A percentile compares a stretch with the other conserved stretches of the same genome.
Conservation (phyloP, 23 tunicate species). For the Phallusia fumigata region DNA sequence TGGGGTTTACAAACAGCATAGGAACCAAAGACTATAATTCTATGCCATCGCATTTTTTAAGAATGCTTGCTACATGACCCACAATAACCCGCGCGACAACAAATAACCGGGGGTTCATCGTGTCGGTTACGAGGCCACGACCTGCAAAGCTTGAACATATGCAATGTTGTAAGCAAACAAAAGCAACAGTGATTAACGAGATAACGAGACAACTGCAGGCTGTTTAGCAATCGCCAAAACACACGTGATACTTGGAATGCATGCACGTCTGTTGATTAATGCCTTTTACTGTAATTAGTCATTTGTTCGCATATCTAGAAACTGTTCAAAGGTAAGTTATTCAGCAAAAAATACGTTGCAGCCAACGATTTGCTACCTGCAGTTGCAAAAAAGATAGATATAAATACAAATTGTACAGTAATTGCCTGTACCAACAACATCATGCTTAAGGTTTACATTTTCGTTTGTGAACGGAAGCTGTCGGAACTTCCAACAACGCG, state of each 20-base stretch:
- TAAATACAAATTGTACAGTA: too few relatives aligned
- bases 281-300: too few relatives aligned
- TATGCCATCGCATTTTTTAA: too few relatives aligned
- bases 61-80: too few relatives aligned
- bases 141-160: background rate
- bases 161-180: background rate
- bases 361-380: background rate
- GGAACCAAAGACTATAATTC: too few relatives aligned
- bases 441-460: background rate
- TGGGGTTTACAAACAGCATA: too few relatives aligned
- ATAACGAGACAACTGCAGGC: background rate
- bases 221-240: background rate
- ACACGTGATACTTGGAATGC: too few relatives aligned
- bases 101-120: background rate
- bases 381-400: background rate
- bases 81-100: background rate
- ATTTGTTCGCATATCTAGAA: too few relatives aligned
- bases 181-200: background rate
- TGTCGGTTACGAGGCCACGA: background rate
- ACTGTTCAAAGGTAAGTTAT: too few relatives aligned
- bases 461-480: background rate
- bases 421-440: too few relatives aligned
- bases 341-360: background rate
- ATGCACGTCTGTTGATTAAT: too few relatives aligned
- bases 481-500: background rate